Percentiles rank a stretch among this genome's conserved stretches.
Evolutionary conservation across 2,888 invertebrate genomes (phyloP).

Genomic region (Dusona sp.): DNA sequence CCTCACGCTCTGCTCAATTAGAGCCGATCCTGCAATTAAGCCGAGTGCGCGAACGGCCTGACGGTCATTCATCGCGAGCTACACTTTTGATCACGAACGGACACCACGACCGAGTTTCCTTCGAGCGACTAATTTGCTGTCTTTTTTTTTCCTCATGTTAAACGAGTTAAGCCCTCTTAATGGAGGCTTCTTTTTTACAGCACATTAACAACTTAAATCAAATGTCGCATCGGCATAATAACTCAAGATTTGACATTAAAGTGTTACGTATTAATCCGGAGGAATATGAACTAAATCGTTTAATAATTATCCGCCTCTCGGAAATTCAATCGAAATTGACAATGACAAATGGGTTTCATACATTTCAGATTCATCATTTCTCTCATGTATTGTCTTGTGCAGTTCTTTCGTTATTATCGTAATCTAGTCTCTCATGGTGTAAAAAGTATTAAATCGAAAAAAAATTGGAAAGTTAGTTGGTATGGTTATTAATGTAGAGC

Average conservation of each 20-base stretch:
- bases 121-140: constrained; percentile 49
- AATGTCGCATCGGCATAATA: constrained; percentile 9
- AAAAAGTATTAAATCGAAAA: background rate
- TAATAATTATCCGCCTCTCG: constrained; percentile 9
- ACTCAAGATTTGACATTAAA: constrained; percentile 46
- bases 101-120: constrained; percentile 62
- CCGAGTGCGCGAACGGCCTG: constrained; percentile 52
- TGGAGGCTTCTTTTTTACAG: constrained; percentile 45
- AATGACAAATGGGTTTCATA: too few relatives aligned
- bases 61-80: constrained; percentile 64
- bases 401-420: background rate
- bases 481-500: constrained; percentile 17
- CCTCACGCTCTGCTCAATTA: constrained; percentile 61
- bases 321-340: background rate
- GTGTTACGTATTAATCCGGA: constrained; percentile 39
- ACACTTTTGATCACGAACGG: constrained; percentile 61
- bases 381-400: constrained; percentile 1
- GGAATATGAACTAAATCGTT: constrained; percentile 50
- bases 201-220: constrained; percentile 60
- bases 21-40: constrained; percentile 65
- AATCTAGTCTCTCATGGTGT: background rate
- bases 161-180: constrained; percentile 19
- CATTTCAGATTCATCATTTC: background rate
- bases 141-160: constrained; percentile 31
- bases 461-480: constrained; percentile 1